Base-by-base conservation (phyloP, 2,797 vertebrate genomes). In the Psittacula derbiana region DNA sequence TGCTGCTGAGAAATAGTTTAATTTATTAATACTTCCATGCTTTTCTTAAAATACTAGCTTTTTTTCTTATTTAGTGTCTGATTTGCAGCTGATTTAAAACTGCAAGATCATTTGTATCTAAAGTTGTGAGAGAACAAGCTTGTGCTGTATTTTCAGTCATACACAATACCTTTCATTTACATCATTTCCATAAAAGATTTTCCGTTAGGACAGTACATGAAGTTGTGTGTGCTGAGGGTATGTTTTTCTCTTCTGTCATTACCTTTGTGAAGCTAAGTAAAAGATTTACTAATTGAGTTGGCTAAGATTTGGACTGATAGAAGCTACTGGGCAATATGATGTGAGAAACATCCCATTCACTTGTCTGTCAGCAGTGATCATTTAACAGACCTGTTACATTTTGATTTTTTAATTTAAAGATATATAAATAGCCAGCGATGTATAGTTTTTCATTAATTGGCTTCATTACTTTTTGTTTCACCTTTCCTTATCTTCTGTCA, bases 401-500 rank as follows among this genome's bases (percentile, higher is more conserved):
- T 70, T 30, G 36, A 53, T 66, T 87, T 93, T 85, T 91, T 67
- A 60, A 87, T 94, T 91, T 58, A 40, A 86, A 58, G 57, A 79
- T 88, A 16, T 40, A 50, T 71, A 78, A 81, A 46, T 82, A 75
- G 9, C 76, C 49, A 69, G 30, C 61, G 58, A 40, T 71, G 43
- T 67, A 53, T 20, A 83, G 58, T 47, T 80, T 92, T 92, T 81
- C 80, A 93, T 95, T 93, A 93, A 44, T 31, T 80, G 41, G 75
- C 67, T 60, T 88, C 78, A 73, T 92, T 90, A 76, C 41, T 72
- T 95, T 96, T 92, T 94, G 74, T 92, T 94, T 94, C 83, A 84
- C 88, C 66, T 95, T 81, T 84, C 28, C 33, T 80, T 93, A 86
- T 95, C 91, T 58, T 86, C 90, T 90, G 76, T 93, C 86, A 95